Evolutionary conservation across 2,888 invertebrate species (phyloP), one percentile per base, ranked within the genome.

Genomic region (Melangyna quadrimaculata): DNA sequence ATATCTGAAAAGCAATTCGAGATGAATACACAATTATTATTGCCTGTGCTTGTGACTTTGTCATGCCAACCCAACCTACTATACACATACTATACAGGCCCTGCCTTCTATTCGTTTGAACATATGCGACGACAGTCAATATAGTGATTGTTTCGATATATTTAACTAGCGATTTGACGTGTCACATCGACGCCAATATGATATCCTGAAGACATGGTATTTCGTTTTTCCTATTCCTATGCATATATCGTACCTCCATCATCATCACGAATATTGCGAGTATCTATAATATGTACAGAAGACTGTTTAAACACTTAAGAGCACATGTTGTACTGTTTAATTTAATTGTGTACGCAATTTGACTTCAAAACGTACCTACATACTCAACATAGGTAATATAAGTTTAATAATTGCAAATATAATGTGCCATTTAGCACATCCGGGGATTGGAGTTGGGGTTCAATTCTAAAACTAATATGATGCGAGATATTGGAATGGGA

Each of bases 11-110:
- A 75, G 57, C 75, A 75, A 65, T 81, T 75, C 71, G 57, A 81
- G 63, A 59, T 75, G 81, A 81, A 81, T 81, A 81, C 74, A 81
- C 81, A 75, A 81, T 75, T 61, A 59, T 32, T 37, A 40, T 61
- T 79, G 61, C 35, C 48, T 19, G 17, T 29, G 17, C n/a, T 37
- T 19, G 17, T 29, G 17, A 8, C 27, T 1, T 12, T 10, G 22
- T 24, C 37, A 51, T 53, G 22, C 19, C 19, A 48, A 70, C 57
- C 10, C 53, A 70, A 45, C n/a, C n/a, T n/a, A 35, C 19, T 24
- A 40, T 32, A 51, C 5, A 48, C 22, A 9, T 19, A 19, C 19
- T 22, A 22, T 12, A 51, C 14, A 57, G 19, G 27, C 61, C 61
- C 53, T 43, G 63, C 73, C 61, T 69, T 59, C 6, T 27, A 27